Evolutionary conservation across 2,113 vertebrate genomes (phyloP).

Genomic region (Amphiprion percula): DNA sequence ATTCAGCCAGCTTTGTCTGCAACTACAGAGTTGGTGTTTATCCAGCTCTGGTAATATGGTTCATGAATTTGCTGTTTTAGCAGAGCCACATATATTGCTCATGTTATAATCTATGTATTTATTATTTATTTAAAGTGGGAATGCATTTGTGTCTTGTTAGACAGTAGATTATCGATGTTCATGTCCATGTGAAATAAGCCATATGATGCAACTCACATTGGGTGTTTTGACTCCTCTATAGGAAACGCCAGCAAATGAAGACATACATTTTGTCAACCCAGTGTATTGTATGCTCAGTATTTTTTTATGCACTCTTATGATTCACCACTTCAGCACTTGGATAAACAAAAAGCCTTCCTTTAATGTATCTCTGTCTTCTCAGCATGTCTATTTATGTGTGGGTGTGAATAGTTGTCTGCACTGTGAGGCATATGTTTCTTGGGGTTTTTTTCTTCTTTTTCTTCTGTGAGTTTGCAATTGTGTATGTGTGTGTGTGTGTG

Average conservation of each 20-base stretch:
- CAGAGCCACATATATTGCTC: neutral
- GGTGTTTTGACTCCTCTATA: constrained; percentile 33
- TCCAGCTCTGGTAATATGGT: no score
- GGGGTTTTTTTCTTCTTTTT: neutral
- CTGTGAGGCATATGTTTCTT: constrained; percentile 36
- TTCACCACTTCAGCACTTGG: constrained; percentile 53
- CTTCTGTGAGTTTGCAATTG: constrained; percentile 44
- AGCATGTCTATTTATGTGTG: constrained; percentile 64
- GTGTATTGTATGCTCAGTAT: constrained; percentile 7
- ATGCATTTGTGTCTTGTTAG: neutral
- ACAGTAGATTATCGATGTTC: neutral
- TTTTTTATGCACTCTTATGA: constrained; percentile 30
- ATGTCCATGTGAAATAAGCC: constrained; percentile 7
- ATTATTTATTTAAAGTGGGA: neutral
- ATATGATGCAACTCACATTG: neutral
- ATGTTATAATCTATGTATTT: neutral
- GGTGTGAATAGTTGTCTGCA: constrained; percentile 58
- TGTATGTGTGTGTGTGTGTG: constrained; percentile 31
- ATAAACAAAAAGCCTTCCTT: constrained; percentile 36
- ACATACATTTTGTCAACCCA: constrained; percentile 6
- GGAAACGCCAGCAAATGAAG: constrained; percentile 26
- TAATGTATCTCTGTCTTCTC: constrained; percentile 49
- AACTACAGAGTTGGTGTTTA: neutral
- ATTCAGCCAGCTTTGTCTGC: neutral
- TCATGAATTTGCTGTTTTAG: neutral